Evolutionary conservation across 2,797 vertebrate genomes (phyloP).

Genomic region (Cuniculus paca): DNA sequence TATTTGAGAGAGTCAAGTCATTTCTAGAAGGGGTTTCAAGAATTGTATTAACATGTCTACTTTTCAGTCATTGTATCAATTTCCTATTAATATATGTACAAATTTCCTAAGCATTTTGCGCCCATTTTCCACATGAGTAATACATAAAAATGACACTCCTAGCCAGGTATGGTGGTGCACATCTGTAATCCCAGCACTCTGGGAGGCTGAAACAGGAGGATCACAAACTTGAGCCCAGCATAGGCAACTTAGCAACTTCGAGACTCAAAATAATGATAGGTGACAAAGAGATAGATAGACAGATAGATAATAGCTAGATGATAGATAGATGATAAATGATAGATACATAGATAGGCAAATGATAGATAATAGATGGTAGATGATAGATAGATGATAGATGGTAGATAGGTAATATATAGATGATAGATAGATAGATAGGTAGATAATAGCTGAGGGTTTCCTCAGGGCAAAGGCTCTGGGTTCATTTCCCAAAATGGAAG

Average conservation of each 20-base stretch:
- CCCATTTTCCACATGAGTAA: conserved; percentile 10
- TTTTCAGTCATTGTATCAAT: neutral
- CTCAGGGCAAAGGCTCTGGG: neutral
- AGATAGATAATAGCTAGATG: too few species aligned
- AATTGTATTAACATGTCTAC: neutral
- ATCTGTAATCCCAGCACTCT: neutral
- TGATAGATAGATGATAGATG: neutral
- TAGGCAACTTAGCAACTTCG: neutral
- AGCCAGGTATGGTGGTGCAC: neutral
- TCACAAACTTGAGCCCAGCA: neutral
- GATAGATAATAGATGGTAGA: too few species aligned
- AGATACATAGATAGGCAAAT: neutral
- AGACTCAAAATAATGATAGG: neutral
- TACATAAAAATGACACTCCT: neutral
- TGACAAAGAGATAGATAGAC: neutral
- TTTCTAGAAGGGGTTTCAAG: conserved; percentile 24
- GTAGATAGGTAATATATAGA: neutral
- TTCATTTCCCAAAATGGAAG: neutral
- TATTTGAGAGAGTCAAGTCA: neutral
- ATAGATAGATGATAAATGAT: too few species aligned
- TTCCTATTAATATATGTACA: neutral
- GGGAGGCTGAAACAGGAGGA: neutral
- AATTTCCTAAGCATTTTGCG: neutral
- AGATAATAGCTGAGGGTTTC: neutral
- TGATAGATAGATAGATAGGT: neutral